Evolutionary conservation across 2,888 invertebrate genomes (phyloP), one percentile per base, ranked within the genome.

Genomic region (Sisyra nigra): DNA sequence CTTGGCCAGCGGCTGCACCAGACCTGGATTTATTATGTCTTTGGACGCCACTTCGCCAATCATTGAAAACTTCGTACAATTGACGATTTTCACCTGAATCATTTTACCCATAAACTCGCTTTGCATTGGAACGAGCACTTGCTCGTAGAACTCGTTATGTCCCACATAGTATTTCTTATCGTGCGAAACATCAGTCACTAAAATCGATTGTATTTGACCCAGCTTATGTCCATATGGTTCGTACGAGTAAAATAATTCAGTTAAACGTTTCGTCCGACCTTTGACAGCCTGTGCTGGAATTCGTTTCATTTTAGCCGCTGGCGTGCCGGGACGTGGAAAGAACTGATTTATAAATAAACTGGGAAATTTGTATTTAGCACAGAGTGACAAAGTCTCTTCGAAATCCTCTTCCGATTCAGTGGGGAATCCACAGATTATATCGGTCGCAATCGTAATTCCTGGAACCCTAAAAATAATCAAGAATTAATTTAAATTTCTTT

Each of bases 381-480:
- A 93, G 1, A 98, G 67, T 0, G 67, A 58, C 69, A 94, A 65
- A 0, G 94, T 96, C 48, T 88, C 81, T 39, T 82, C 74, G 63
- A 98, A 98, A 62, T 98, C 88, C 9, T 65, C 61, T 37, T 81
- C 83, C 0, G 88, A 92, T 68, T 98, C 98, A 0, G 91, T 92
- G 0, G 98, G 98, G 63, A 97, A 98, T 1, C 97, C 97, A 61
- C 96, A 96, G 54, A 98, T 98, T 37, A 98, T 85, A 59, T 98
- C 97, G 0, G 97, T 98, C 0, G 94, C 96, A 54, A 98, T 87
- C 10, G 91, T 94, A 41, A 96, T 72, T 2, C 83, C 87, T 0
- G 85, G 79, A 0, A 97, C 89, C 49, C 87, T 87, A 60, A 42
- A 51, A 52, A 33, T 17, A 33, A 17, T 7, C 6, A 34, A n/a